These are phyloP conservation scores for Triplophysa yarkandensis DNA, from an alignment of 2,797 vertebrate species.

Conservation along the genomic window DNA sequence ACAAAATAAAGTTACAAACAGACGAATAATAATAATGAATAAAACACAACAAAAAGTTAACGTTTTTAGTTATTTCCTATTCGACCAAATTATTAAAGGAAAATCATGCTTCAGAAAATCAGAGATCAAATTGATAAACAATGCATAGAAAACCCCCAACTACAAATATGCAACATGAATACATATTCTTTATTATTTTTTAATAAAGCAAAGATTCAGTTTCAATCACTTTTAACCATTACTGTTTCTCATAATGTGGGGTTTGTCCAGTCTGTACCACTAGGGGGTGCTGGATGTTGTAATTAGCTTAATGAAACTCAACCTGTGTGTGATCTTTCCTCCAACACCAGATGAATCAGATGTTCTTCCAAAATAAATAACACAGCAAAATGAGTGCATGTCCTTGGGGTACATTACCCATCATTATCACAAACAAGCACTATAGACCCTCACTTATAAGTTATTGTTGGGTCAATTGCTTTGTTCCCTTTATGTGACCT, in stretches of 20 bases:
- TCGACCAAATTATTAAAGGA: no score
- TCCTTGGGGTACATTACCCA: conserved; percentile 4
- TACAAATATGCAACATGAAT: no score
- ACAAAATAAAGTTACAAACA: no score
- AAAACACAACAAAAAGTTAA: no score
- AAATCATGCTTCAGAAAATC: no score
- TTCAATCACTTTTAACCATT: no score
- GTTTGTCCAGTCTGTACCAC: conserved; percentile 34
- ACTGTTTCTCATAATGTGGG: not conserved
- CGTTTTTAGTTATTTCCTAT: no score
- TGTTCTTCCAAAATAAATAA: not conserved
- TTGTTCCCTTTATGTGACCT: conserved; percentile 11
- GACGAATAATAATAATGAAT: no score
- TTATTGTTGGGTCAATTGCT: conserved; percentile 18
- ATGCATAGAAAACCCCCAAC: no score
- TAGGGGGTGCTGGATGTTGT: conserved; percentile 53
- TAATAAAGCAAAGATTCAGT: no score
- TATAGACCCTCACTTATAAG: conserved; percentile 4
- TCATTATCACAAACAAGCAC: not conserved
- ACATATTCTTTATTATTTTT: no score
- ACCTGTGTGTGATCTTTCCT: not conserved
- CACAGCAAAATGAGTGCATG: conserved; percentile 12
- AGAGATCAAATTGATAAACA: no score
- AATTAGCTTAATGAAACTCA: conserved; percentile 18
- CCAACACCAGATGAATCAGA: not conserved